Base-by-base conservation (phyloP, 30 jellyfish, hydroid and myxozoan genomes). In the Nemopilema nomurai region DNA sequence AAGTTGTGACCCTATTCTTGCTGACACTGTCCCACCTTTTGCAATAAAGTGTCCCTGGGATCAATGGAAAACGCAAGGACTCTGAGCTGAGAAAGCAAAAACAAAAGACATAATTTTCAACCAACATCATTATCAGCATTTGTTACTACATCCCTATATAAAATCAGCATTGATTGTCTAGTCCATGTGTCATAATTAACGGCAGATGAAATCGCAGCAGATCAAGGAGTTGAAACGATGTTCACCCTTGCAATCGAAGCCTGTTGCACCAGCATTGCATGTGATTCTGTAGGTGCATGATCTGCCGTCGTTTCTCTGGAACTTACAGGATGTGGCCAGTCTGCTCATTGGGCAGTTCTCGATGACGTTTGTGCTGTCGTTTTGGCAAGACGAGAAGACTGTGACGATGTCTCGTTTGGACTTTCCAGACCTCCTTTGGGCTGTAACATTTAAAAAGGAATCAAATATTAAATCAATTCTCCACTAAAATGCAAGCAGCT, bases 131-230 rank as follows among this genome's bases (percentile, higher is more conserved):
- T n/a, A n/a, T n/a, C n/a, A n/a, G n/a, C n/a, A n/a, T n/a, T n/a
- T n/a, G n/a, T n/a, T n/a, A n/a, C n/a, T n/a, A n/a, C n/a, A n/a
- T n/a, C n/a, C n/a, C n/a, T n/a, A n/a, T n/a, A n/a, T n/a, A n/a
- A n/a, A n/a, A n/a, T n/a, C n/a, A n/a, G n/a, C n/a, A n/a, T n/a
- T n/a, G n/a, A n/a, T n/a, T n/a, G n/a, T n/a, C n/a, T n/a, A n/a
- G n/a, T n/a, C n/a, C n/a, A n/a, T n/a, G n/a, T n/a, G n/a, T n/a
- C n/a, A n/a, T n/a, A n/a, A n/a, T 41, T 41, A 41, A 41, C 57
- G 57, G 57, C 57, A 41, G 13, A 41, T 6, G 67, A 71, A 71
- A 27, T 71, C 67, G 67, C 82, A 71, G 82, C 82, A 71, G 4
- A 29, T 29, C 51, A 24, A 29, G 4, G 82, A 71, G 33, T 28